Percentiles rank a stretch among this genome's conserved stretches.
Conservation (phyloP, 2,888 invertebrate genomes). For the Sphaeridia pumilis region DNA sequence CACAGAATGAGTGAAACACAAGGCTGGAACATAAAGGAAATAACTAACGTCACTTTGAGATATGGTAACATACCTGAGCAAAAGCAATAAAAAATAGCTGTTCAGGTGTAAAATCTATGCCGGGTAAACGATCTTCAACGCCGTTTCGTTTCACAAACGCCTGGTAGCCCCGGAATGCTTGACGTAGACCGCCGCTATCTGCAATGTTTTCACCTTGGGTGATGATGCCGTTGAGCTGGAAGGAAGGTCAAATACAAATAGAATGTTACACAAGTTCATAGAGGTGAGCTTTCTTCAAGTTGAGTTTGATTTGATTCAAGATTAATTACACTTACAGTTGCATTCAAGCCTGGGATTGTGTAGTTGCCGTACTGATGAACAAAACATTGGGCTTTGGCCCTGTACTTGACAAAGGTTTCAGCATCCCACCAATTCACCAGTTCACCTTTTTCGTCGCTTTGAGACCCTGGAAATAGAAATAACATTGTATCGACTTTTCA, state of each 20-base stretch:
- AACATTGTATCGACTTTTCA: background rate
- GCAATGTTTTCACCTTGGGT: conserved; percentile 42
- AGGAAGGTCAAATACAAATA: conserved; percentile 38
- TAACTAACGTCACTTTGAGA: background rate
- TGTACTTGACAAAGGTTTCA: conserved; percentile 65
- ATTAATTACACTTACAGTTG: background rate
- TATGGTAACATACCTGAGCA: conserved; percentile 37
- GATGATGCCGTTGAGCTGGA: conserved; percentile 65
- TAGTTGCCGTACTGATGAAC: conserved; percentile 87
- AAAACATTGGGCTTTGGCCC: conserved; percentile 75
- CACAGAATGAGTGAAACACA: background rate
- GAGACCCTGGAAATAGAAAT: conserved; percentile 50
- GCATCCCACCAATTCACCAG: conserved; percentile 86
- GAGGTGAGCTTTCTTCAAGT: background rate
- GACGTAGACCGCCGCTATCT: conserved; percentile 35
- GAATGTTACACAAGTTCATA: background rate
- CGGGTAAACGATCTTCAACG: conserved; percentile 33
- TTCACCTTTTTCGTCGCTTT: conserved; percentile 84
- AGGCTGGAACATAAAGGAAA: background rate
- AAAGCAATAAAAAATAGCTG: conserved; percentile 43
- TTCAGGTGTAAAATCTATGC: conserved; percentile 38
- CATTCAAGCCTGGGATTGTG: conserved; percentile 49
- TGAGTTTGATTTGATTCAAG: too few relatives aligned
- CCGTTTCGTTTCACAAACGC: conserved; percentile 29
- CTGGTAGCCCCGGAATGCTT: conserved; percentile 35